phyloP scores from a whole-genome alignment of 2,113 vertebrate species.

The Platycercus adscitus region DNA sequence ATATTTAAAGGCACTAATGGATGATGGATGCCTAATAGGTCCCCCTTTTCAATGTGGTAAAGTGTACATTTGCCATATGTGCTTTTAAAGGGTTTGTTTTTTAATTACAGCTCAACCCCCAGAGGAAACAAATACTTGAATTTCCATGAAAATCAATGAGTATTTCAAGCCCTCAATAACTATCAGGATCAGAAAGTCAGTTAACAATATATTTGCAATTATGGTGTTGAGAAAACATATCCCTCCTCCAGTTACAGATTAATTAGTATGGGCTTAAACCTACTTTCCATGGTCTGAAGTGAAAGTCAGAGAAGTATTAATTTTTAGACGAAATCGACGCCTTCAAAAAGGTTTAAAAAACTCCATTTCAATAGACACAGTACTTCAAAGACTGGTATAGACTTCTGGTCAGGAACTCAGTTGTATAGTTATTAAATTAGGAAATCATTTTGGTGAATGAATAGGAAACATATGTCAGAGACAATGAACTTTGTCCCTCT shows the following conservation, averaged over 20 bases:
- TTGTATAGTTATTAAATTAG: background rate
- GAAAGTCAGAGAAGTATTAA: background rate
- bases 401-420: background rate
- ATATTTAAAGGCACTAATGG: constrained; percentile 48
- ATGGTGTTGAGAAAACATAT: background rate
- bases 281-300: background rate
- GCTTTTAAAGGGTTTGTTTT: constrained; percentile 44
- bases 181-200: constrained; percentile 17
- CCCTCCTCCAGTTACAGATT: background rate
- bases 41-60: background rate
- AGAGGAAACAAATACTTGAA: constrained; percentile 37
- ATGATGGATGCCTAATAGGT: constrained; percentile 27
- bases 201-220: background rate
- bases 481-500: background rate
- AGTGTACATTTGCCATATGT: constrained; percentile 26
- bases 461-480: background rate
- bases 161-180: constrained; percentile 25
- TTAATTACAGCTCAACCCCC: constrained; percentile 44
- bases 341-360: background rate
- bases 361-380: background rate
- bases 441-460: background rate
- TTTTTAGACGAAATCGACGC: background rate
- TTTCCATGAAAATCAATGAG: constrained; percentile 50
- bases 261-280: background rate
- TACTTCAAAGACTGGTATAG: background rate